Evolutionary conservation across 2,113 vertebrate genomes (phyloP).

Genomic region (Oophaga pumilio): DNA sequence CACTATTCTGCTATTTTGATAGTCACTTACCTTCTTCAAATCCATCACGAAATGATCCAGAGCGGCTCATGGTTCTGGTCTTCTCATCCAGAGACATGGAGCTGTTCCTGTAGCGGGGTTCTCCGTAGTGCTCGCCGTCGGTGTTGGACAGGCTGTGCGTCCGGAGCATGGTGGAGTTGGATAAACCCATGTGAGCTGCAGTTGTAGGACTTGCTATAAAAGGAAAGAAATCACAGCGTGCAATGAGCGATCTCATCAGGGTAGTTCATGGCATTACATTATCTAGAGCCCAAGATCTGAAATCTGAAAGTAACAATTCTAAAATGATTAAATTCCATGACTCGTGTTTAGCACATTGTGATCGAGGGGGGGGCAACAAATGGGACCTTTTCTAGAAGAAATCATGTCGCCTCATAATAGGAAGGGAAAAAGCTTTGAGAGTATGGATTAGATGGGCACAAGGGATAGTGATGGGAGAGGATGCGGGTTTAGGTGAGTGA

Average conservation of each 20-base stretch:
- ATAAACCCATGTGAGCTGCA: constrained; percentile 85
- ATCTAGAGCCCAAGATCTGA: too few relatives aligned
- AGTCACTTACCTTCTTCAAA: constrained; percentile 91
- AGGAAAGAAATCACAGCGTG: constrained; percentile 59
- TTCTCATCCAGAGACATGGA: constrained; percentile 97
- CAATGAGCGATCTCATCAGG: neutral
- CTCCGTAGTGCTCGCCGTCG: constrained; percentile 83
- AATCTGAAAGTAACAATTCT: too few relatives aligned
- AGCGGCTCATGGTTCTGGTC: constrained; percentile 93
- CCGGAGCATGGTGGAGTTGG: constrained; percentile 80
- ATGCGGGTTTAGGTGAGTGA: too few relatives aligned
- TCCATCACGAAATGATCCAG: constrained; percentile 95
- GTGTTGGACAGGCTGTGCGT: constrained; percentile 93
- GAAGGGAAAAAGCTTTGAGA: too few relatives aligned
- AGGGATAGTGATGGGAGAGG: too few relatives aligned
- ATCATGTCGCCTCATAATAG: too few relatives aligned
- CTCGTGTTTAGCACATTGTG: too few relatives aligned
- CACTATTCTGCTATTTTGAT: neutral
- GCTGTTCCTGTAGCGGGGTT: constrained; percentile 91
- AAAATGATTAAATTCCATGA: too few relatives aligned
- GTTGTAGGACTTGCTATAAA: constrained; percentile 85
- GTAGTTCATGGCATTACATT: neutral
- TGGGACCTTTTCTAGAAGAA: neutral
- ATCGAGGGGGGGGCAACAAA: too few relatives aligned
- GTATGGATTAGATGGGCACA: too few relatives aligned